Conservation (phyloP, 2,888 invertebrate genomes). For the Oscheius sp. region DNA sequence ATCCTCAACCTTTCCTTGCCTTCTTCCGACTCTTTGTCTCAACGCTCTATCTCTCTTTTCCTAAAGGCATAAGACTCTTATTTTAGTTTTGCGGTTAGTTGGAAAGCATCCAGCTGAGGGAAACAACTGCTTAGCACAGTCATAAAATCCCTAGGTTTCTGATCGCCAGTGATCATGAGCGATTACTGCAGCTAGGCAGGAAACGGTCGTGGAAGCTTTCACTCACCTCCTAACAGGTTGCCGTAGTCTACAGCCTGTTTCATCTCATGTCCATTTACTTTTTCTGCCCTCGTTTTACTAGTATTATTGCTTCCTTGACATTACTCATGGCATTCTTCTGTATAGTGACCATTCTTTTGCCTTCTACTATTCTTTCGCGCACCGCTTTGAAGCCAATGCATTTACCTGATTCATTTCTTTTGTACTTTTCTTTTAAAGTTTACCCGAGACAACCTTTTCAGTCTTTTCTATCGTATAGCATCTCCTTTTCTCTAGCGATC, state of each 20-base stretch:
- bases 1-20: not conserved
- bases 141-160: slow-evolving; percentile 1
- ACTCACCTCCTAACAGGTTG: slow-evolving; percentile 28
- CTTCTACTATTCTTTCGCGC: slow-evolving; percentile 5
- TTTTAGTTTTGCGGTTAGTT: not conserved
- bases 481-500: not conserved
- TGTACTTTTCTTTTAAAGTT: slow-evolving; percentile 9
- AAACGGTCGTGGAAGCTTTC: slow-evolving; percentile 16
- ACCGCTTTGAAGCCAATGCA: not conserved
- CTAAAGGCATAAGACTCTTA: not conserved
- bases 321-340: not conserved
- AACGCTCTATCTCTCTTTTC: not conserved
- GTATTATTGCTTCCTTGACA: slow-evolving; percentile 3
- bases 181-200: slow-evolving; percentile 24
- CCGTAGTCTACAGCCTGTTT: slow-evolving; percentile 27
- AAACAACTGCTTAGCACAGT: not conserved
- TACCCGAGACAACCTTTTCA: not conserved
- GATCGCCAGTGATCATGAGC: slow-evolving; percentile 17
- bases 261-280: slow-evolving; percentile 22
- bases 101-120: not conserved
- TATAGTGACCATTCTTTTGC: not conserved
- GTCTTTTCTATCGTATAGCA: too few species aligned
- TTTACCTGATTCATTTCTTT: slow-evolving; percentile 19
- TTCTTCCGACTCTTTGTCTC: not conserved
- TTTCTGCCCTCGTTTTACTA: not conserved